Conservation (phyloP, 2,888 invertebrate genomes). For the Drosophila flavopinicola region DNA sequence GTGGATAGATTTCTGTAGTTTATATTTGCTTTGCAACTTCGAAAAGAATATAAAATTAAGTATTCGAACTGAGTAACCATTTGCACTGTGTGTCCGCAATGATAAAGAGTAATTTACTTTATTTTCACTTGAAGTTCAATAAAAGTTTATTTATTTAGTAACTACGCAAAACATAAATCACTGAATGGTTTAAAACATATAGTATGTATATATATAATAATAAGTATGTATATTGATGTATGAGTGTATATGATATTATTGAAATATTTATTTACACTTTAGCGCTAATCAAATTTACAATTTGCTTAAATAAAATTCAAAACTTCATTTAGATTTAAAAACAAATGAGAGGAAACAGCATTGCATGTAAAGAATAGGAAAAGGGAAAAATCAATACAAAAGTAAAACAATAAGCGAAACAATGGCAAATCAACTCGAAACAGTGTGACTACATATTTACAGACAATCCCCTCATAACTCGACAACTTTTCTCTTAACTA, state of each 20-base stretch:
- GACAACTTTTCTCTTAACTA: constrained; percentile 65
- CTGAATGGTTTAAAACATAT: constrained; percentile 62
- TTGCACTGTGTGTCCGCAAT: no score
- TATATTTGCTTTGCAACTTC: no score
- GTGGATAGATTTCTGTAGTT: no score
- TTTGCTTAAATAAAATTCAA: constrained; percentile 70
- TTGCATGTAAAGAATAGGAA: constrained; percentile 44
- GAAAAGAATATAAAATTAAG: no score
- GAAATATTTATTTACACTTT: constrained; percentile 78
- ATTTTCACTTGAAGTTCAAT: constrained; percentile 52
- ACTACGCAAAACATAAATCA: constrained; percentile 69
- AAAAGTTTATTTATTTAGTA: constrained; percentile 77
- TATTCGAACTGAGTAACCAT: no score
- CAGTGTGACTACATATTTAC: constrained; percentile 78
- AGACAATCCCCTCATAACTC: constrained; percentile 61
- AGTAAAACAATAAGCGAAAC: constrained; percentile 60
- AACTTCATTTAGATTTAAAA: constrained; percentile 63
- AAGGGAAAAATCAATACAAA: constrained; percentile 47
- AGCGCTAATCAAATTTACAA: constrained; percentile 77
- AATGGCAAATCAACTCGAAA: constrained; percentile 71
- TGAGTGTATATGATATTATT: constrained; percentile 74
- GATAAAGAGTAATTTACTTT: no score
- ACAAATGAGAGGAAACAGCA: constrained; percentile 69
- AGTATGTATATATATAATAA: constrained; percentile 57
- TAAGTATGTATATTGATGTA: constrained; percentile 68